These are phyloP conservation scores for Bambusicola thoracicus DNA, from an alignment of 2,113 vertebrate species.

Conservation along the genomic window DNA sequence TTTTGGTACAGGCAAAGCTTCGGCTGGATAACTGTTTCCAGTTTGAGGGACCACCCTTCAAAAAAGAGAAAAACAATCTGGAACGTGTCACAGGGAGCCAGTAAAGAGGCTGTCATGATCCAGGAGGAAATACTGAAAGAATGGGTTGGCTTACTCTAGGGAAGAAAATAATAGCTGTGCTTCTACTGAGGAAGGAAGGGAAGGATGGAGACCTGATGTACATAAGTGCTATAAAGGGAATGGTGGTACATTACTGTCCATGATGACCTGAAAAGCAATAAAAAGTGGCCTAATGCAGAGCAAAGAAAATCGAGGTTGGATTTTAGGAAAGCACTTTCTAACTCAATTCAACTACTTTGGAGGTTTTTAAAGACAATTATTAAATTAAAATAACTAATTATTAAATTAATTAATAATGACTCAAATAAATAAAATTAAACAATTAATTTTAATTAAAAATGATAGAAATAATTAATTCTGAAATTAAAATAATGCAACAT, in stretches of 20 bases:
- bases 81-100: neutral
- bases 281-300: neutral
- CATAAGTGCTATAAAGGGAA: neutral
- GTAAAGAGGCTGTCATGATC: neutral
- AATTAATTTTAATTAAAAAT: too few relatives aligned
- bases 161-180: neutral
- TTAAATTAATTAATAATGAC: too few relatives aligned
- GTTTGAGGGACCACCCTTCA: neutral
- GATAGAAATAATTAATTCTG: too few relatives aligned
- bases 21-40: neutral
- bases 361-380: neutral
- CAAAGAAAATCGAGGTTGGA: neutral
- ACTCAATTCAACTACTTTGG: neutral
- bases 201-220: neutral
- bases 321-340: neutral
- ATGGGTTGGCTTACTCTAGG: neutral
- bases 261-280: neutral
- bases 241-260: neutral
- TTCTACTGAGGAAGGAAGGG: rapidly evolving
- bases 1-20: neutral
- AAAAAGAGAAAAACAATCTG: neutral
- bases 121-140: neutral
- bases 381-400: too few relatives aligned
- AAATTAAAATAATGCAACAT: neutral
- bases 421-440: too few relatives aligned